Percentiles rank a stretch among this genome's conserved stretches.
phyloP scores from a whole-genome alignment of 1,140 invertebrate genomes.

The Diachasma alloeum region DNA sequence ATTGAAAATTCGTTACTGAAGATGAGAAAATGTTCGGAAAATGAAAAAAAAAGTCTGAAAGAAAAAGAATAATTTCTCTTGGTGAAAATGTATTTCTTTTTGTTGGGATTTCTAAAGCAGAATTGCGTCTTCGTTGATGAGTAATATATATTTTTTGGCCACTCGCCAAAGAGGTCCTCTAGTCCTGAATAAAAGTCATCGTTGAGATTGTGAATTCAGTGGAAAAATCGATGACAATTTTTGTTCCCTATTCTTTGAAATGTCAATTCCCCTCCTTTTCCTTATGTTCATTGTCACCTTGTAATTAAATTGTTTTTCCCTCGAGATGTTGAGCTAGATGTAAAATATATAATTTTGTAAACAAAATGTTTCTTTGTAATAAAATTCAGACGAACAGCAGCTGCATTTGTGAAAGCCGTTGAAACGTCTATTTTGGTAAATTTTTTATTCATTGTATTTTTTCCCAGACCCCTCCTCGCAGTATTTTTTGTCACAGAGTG shows the following conservation, averaged over 20 bases:
- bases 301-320: background rate
- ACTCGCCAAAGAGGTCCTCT: conserved; percentile 62
- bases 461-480: too few relatives aligned
- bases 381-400: background rate
- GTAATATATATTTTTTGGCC: conserved; percentile 35
- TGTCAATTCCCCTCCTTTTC: background rate
- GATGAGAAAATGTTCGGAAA: background rate
- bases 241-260: background rate
- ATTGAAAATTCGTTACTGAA: conserved; percentile 2
- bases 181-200: conserved; percentile 46
- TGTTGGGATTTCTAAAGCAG: background rate
- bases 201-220: background rate
- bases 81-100: background rate
- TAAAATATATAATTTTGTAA: conserved; percentile 1
- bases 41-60: background rate
- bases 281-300: background rate
- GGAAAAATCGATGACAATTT: background rate
- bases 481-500: too few relatives aligned
- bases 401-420: background rate
- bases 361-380: background rate
- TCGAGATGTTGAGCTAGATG: background rate
- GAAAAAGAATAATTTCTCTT: background rate
- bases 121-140: background rate
- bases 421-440: background rate
- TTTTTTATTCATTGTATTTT: background rate